Conservation (phyloP, 2,113 vertebrate genomes). For the Syngnathus floridae region DNA sequence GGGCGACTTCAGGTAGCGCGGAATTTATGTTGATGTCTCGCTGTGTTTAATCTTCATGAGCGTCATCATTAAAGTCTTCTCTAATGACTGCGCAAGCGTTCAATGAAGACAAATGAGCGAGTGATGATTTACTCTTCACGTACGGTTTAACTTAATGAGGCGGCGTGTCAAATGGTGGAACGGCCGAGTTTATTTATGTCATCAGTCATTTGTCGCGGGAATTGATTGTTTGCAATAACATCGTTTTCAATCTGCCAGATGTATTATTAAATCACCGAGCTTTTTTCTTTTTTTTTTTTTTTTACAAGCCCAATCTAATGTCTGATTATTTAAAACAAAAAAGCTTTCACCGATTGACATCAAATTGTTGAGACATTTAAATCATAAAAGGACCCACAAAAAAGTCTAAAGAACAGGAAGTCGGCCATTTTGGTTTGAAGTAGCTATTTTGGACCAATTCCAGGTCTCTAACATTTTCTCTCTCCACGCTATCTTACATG, state of each 20-base stretch:
- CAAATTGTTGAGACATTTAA: too few relatives aligned
- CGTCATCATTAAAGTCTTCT: not conserved
- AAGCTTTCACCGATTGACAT: too few relatives aligned
- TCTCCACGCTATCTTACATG: too few relatives aligned
- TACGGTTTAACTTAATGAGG: not conserved
- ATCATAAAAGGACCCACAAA: too few relatives aligned
- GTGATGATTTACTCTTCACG: not conserved
- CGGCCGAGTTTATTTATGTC: not conserved
- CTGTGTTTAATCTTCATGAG: not conserved
- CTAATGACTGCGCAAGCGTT: conserved; percentile 19
- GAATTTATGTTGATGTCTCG: conserved; percentile 19
- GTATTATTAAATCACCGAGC: too few relatives aligned
- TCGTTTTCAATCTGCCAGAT: not conserved
- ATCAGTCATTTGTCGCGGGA: not conserved
- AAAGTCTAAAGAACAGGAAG: too few relatives aligned
- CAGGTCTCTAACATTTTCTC: too few relatives aligned
- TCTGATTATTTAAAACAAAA: too few relatives aligned
- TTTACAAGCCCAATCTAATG: too few relatives aligned
- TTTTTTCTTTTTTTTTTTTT: too few relatives aligned
- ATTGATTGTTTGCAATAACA: not conserved
- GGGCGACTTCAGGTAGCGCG: conserved; percentile 22
- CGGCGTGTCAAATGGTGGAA: not conserved
- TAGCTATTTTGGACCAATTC: too few relatives aligned
- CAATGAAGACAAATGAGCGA: conserved; percentile 22
- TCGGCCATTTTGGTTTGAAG: too few relatives aligned